Evolutionary conservation across 2,888 invertebrate genomes (phyloP), one percentile per base, ranked within the genome.

Genomic region (Phrixothrix hirtus): DNA sequence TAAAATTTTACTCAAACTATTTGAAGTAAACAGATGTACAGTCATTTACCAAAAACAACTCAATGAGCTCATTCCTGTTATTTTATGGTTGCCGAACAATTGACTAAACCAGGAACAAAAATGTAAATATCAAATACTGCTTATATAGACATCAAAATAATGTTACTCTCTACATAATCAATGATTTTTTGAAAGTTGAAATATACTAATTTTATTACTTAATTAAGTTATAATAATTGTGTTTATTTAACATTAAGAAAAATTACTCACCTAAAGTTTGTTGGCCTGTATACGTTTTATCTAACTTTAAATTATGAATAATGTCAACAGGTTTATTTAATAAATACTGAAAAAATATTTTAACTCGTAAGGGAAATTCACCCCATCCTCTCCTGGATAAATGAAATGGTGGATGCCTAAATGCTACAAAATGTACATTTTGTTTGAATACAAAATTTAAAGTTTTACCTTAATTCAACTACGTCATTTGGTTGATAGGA

Each of bases 371-470:
- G 0, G 91, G 90, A 77, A 95, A 95, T 78, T 95, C 94, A 7
- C 95, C 95, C 95, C 95, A 95, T 11, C 95, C 95, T 50, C 91
- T 83, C 26, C 92, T 80, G 0, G 88, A 85, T 47, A 95, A 73
- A 75, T 92, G 90, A 79, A 89, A 95, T 0, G 94, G 95, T 0
- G 88, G 81, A 25, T 83, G 79, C 48, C 88, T 89, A 74, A 16
- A 76, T 10, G 15, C 1, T n/a, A 29, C 1, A 26, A 13, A 5
- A 26, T 9, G 4, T 11, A n/a, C 25, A 35, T 6, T 15, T 25
- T 10, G 2, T 38, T 27, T 6, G 14, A 21, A 21, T 21, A 21
- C 3, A 21, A 21, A 21, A 29, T 29, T 4, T 29, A 29, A 4
- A 9, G n/a, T 2, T 31, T 37, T 71, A 89, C 86, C 80, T 80